Evolutionary conservation across 2,797 vertebrate genomes (phyloP), one percentile per base, ranked within the genome.

Genomic region (Urosaurus nigricauda): DNA sequence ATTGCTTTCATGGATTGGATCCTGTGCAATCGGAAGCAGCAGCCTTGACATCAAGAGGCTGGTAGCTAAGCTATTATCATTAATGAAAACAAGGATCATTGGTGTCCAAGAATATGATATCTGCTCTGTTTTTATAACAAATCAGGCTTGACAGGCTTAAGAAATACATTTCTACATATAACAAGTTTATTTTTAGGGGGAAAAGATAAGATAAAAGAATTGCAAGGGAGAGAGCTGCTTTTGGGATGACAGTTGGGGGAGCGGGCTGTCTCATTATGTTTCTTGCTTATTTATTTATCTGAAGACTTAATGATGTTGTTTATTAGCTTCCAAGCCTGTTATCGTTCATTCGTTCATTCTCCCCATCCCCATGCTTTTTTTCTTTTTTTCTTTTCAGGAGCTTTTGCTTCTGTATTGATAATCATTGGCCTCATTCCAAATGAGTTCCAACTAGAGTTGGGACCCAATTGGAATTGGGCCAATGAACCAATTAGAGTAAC

Each of bases 151-250:
- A 88, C 77, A 68, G 58, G 78, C 29, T 68, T 43, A 77, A 77
- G 58, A 90, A 75, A 84, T 85, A 70, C 81, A 88, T 90, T 74
- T 81, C 77, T 75, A 81, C 89, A 85, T 81, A 58, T 85, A 75
- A 80, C 58, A 58, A 68, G 83, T 88, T 90, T 90, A 84, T 87
- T 90, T 90, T 90, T 84, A 87, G 89, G 82, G 82, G 84, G 68
- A 26, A 81, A 88, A 88, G 77, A 90, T 88, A 82, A 85, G 89
- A 90, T 81, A 84, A 84, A 90, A 90, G 82, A 85, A 88, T 88
- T 56, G 43, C 83, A 56, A 85, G 75, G 14, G 43, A 83, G 68
- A 73, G 40, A 32, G 43, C 56, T 35, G 47, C 43, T 68, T 80
- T 35, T 29, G 70, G 35, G 84, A 75, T 90, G 71, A 85, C 77